A percentile compares a stretch with the other conserved stretches of the same genome.
Conservation (phyloP, 2,888 invertebrate species). For the Amitus sp. region DNA sequence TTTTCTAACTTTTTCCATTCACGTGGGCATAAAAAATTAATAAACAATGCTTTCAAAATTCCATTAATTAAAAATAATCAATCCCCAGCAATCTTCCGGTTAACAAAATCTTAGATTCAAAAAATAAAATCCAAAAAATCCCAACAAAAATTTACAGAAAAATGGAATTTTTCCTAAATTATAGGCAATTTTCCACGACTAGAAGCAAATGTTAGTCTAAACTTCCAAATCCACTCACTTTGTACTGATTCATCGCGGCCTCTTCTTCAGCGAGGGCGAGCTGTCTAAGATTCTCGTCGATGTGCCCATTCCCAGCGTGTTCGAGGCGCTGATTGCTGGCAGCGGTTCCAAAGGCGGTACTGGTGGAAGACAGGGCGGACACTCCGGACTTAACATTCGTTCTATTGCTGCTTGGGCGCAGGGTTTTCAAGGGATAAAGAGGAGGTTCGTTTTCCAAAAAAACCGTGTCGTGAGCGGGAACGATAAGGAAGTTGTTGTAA, state of each 20-base stretch:
- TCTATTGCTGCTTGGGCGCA: conserved; percentile 74
- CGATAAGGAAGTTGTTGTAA: conserved; percentile 53
- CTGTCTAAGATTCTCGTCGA: conserved; percentile 86
- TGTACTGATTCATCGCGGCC: conserved; percentile 94
- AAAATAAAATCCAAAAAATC: too few species aligned
- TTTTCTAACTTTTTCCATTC: too few species aligned
- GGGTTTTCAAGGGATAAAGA: conserved; percentile 43
- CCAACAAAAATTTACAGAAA: too few species aligned
- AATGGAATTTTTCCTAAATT: too few species aligned
- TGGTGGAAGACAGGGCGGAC: conserved; percentile 87
- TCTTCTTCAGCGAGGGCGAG: conserved; percentile 96
- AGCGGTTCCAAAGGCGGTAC: conserved; percentile 87
- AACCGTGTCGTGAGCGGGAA: conserved; percentile 32
- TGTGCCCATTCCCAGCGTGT: conserved; percentile 74
- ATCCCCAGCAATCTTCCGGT: too few species aligned
- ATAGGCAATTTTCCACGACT: too few species aligned
- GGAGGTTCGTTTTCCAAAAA: conserved; percentile 44
- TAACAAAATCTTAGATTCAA: too few species aligned
- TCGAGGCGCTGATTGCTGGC: conserved; percentile 80
- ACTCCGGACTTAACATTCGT: conserved; percentile 91
- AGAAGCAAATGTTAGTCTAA: too few species aligned
- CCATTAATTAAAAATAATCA: too few species aligned
- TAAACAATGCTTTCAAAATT: too few species aligned
- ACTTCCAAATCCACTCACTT: conserved; percentile 74
- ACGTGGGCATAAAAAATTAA: too few species aligned